Conservation (phyloP, 2,113 vertebrate species). For the Naja naja region DNA sequence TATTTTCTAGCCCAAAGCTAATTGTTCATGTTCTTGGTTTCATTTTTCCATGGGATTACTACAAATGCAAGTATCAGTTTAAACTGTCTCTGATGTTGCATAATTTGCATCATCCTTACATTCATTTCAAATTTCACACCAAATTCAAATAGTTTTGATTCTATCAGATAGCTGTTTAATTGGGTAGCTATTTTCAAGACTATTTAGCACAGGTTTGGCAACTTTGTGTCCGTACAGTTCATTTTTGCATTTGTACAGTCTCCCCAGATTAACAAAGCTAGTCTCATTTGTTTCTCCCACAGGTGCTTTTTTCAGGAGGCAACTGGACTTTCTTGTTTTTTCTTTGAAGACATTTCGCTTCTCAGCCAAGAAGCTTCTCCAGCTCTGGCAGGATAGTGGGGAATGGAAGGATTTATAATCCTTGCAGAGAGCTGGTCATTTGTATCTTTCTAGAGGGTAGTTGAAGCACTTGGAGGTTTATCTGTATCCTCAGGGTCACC, state of each 20-base stretch:
- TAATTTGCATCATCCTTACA: not conserved
- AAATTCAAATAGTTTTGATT: not conserved
- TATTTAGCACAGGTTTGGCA: not conserved
- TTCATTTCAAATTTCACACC: not conserved
- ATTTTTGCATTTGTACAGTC: not conserved
- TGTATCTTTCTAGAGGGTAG: too few relatives aligned
- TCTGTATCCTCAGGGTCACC: too few relatives aligned
- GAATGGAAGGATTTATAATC: too few relatives aligned
- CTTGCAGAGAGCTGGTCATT: too few relatives aligned
- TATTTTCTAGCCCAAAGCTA: not conserved
- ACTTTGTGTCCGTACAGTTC: not conserved
- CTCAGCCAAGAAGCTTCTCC: too few relatives aligned
- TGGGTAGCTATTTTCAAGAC: not conserved
- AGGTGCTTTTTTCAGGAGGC: too few relatives aligned
- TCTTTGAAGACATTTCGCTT: too few relatives aligned
- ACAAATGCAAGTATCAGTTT: not conserved
- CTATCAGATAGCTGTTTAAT: not conserved
- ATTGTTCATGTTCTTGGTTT: not conserved
- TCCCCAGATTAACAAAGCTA: not conserved
- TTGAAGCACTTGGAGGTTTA: too few relatives aligned
- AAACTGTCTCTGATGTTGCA: not conserved
- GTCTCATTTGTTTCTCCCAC: not conserved
- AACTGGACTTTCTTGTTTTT: too few relatives aligned
- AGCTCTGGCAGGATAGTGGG: too few relatives aligned
- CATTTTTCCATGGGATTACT: not conserved